Evolutionary conservation across 1,140 invertebrate species (phyloP).

Genomic region (Aphis craccivora): DNA sequence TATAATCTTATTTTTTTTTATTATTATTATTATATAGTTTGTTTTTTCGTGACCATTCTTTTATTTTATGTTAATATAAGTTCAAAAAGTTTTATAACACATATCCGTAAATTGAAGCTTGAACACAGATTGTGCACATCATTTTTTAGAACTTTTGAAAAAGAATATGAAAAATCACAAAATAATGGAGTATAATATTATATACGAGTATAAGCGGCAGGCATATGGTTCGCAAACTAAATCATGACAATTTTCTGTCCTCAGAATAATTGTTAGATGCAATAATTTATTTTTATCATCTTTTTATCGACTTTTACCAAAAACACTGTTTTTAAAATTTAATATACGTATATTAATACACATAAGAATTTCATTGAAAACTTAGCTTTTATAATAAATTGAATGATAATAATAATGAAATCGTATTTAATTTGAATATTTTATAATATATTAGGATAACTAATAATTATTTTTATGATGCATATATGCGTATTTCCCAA

Average conservation of each 20-base stretch:
- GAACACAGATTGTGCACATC: neutral
- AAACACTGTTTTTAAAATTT: neutral
- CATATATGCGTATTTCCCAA: too few relatives aligned
- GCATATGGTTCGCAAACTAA: neutral
- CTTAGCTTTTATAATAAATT: too few relatives aligned
- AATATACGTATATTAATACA: too few relatives aligned
- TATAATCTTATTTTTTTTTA: too few relatives aligned
- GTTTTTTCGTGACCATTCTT: neutral
- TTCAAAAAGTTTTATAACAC: neutral
- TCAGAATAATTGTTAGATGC: neutral
- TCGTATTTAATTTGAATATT: neutral
- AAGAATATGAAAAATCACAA: neutral
- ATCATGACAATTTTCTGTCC: neutral
- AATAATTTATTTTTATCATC: neutral
- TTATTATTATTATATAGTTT: neutral
- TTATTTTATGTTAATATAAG: neutral
- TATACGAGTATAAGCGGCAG: neutral
- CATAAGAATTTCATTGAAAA: too few relatives aligned
- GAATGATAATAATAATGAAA: too few relatives aligned
- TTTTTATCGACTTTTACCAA: neutral
- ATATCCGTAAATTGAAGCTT: neutral
- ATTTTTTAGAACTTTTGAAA: neutral
- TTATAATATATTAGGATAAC: neutral
- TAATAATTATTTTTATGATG: neutral
- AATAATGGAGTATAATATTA: neutral